phyloP scores from a whole-genome alignment of 1,140 invertebrate species.

The Trichonephila clavipes region DNA sequence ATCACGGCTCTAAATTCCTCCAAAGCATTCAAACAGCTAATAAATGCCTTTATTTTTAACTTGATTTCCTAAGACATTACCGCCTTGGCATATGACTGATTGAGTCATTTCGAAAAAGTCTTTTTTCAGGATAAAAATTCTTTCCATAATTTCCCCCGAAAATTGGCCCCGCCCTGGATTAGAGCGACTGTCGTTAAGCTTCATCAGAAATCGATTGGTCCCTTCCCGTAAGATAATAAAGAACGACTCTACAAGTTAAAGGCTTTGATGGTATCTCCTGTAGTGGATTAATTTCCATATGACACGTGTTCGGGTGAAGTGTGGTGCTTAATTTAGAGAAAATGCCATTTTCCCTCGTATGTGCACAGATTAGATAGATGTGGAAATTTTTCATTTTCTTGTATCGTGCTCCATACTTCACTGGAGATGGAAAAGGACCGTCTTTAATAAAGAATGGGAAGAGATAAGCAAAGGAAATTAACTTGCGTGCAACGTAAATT shows the following conservation, averaged over 20 bases:
- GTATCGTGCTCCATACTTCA: no score
- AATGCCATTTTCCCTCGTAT: no score
- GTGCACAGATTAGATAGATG: no score
- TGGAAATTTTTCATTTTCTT: no score
- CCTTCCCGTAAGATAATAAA: neutral
- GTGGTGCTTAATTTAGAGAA: no score
- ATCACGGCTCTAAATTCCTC: no score
- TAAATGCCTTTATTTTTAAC: neutral
- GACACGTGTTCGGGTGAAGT: neutral
- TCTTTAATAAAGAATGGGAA: no score
- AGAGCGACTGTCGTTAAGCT: neutral
- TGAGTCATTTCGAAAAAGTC: constrained; percentile 21
- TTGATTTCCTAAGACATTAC: neutral
- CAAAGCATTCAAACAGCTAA: neutral
- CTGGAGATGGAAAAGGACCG: no score
- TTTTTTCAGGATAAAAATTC: neutral
- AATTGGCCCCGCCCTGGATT: constrained; percentile 49
- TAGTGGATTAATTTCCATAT: no score
- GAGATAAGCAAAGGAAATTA: no score
- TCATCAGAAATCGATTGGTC: constrained; percentile 1
- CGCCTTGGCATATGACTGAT: neutral
- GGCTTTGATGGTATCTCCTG: no score
- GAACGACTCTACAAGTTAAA: neutral
- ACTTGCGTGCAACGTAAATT: no score
- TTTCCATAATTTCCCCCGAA: constrained; percentile 22